These are phyloP conservation scores for Eremophila alpestris DNA, from an alignment of 2,797 vertebrate genomes.

Conservation along the genomic window DNA sequence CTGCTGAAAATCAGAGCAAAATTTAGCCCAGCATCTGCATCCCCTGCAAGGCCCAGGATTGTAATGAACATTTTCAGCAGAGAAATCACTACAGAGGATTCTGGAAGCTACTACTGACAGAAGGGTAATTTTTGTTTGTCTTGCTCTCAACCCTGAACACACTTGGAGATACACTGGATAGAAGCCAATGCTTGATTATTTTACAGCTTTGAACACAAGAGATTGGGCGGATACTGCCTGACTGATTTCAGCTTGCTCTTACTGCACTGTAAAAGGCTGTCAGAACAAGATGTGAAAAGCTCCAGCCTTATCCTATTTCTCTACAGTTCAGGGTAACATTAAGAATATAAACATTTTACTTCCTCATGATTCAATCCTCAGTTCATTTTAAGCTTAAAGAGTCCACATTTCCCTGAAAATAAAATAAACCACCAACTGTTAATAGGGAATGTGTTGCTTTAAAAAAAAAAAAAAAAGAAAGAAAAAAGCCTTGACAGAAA, in stretches of 20 bases:
- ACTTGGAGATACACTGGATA: conserved; percentile 16
- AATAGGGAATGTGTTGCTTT: neutral
- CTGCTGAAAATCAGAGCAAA: conserved; percentile 11
- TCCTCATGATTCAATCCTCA: conserved; percentile 6
- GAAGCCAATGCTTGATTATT: conserved; percentile 49
- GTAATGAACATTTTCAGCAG: conserved; percentile 28
- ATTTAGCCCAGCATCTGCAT: conserved; percentile 20
- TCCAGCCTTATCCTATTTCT: neutral
- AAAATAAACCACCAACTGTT: neutral
- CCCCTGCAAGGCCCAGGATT: conserved; percentile 6
- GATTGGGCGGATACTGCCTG: conserved; percentile 49
- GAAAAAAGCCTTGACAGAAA: neutral
- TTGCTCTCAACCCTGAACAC: conserved; percentile 52
- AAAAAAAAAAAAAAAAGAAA: neutral
- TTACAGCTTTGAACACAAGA: conserved; percentile 50
- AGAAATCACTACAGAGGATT: conserved; percentile 31
- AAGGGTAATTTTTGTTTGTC: conserved; percentile 59
- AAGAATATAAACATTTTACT: neutral
- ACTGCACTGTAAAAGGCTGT: conserved; percentile 40
- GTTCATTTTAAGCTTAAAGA: conserved; percentile 14
- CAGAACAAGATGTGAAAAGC: conserved; percentile 39
- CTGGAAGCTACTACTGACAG: conserved; percentile 51
- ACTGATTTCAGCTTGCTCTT: conserved; percentile 64
- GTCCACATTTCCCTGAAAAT: conserved; percentile 11
- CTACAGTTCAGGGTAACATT: neutral